A percentile compares a stretch with the other conserved stretches of the same genome.
These are phyloP conservation scores for Phalangium opilio DNA, from an alignment of 2,888 invertebrate species.

Conservation along the genomic window DNA sequence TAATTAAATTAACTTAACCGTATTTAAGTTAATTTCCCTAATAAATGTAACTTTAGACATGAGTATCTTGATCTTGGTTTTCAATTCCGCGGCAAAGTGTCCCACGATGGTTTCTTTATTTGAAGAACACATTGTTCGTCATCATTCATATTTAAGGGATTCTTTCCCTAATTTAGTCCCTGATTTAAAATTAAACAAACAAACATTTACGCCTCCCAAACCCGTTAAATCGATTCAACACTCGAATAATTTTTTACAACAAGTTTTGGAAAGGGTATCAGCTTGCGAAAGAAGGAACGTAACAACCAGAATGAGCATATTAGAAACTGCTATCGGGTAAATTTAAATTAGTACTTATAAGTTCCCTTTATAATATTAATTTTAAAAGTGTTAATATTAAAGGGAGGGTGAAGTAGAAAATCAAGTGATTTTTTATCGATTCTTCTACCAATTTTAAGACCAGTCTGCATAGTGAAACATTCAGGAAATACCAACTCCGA, in stretches of 20 bases:
- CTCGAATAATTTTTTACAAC: slow-evolving; percentile 19
- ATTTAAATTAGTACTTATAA: too few species aligned
- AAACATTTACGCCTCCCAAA: slow-evolving; percentile 6
- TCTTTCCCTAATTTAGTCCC: slow-evolving; percentile 86
- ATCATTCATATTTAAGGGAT: slow-evolving; percentile 82
- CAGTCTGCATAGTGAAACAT: too few species aligned
- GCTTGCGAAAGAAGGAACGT: slow-evolving; percentile 17
- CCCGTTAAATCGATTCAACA: slow-evolving; percentile 15
- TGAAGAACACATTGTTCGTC: slow-evolving; percentile 78
- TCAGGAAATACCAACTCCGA: too few species aligned
- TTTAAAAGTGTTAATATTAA: too few species aligned
- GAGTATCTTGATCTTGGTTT: slow-evolving; percentile 73
- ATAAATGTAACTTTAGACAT: slow-evolving; percentile 38
- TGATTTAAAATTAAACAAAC: slow-evolving; percentile 29
- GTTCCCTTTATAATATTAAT: too few species aligned
- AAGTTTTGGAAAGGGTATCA: slow-evolving; percentile 20
- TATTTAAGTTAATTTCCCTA: slow-evolving; percentile 6
- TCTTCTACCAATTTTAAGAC: too few species aligned
- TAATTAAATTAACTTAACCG: slow-evolving; percentile 3
- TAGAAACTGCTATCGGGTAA: slow-evolving; percentile 21
- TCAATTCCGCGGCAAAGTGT: slow-evolving; percentile 83
- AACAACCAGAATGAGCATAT: slow-evolving; percentile 15
- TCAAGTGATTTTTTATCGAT: too few species aligned
- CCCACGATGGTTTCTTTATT: slow-evolving; percentile 80
- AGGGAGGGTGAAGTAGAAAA: too few species aligned